Base-by-base conservation (phyloP, 2,888 invertebrate species). In the Microctonus brassicae region DNA sequence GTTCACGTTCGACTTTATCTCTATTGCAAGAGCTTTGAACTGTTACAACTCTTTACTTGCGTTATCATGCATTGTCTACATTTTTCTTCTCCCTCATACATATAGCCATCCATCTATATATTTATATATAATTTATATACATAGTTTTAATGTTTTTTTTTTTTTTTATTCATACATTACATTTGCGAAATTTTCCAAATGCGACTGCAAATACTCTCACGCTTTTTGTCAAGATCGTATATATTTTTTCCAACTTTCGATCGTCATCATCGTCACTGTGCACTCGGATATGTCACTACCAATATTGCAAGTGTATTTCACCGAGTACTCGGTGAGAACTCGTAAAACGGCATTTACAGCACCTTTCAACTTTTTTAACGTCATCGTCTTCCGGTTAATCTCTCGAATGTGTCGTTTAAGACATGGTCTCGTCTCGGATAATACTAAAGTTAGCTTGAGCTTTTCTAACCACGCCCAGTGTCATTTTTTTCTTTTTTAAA, bases 331-430 rank as follows among this genome's bases (percentile, higher is more conserved):
- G 11, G n/a, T 60, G 17, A 33, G 47, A 70, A 73, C 70, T 69
- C 69, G 64, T 55, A 58, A 73, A 70, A 73, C 61, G 68, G 69
- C 65, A 68, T 71, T 47, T 62, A 61, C 61, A 5, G 11, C 53
- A 61, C 39, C 42, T 72, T 68, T 67, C 62, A 68, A 55, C 65
- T 71, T 53, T 65, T 69, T 68, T 42, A 66, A 33, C 52, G 62
- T 42, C 65, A 64, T 53, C 70, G 63, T 36, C 55, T 69, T 70
- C 68, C 72, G 67, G 70, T 73, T 73, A 75, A 75, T 75, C 72
- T 72, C 34, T 22, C 39, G 67, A 72, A 75, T 60, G 67, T 68
- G 75, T 70, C 72, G 69, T 36, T 55, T 26, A 42, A 68, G 52
- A 26, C 42, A 66, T 39, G 17, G 3, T 29, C 7, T 29, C 36